Conservation (phyloP, 2,888 invertebrate genomes). For the Plagiodera versicolora region DNA sequence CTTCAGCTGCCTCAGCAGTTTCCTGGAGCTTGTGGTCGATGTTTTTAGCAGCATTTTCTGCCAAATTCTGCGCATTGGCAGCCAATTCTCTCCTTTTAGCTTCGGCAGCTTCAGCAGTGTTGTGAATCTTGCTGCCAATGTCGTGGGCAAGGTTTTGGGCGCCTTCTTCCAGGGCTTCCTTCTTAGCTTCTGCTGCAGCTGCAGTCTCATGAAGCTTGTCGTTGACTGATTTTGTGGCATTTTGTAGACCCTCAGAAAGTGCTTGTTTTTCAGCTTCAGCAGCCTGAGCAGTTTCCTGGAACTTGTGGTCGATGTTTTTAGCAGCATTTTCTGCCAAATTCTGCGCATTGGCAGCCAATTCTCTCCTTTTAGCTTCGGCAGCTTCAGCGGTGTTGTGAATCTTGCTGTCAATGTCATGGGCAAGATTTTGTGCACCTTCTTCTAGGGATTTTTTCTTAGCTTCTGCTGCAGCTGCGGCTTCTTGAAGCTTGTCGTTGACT, state of each 20-base stretch:
- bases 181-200: slow-evolving; percentile 30
- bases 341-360: slow-evolving; percentile 51
- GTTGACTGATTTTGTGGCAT: slow-evolving; percentile 25
- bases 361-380: slow-evolving; percentile 57
- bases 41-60: slow-evolving; percentile 40
- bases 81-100: slow-evolving; percentile 59
- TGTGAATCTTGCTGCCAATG: slow-evolving; percentile 7
- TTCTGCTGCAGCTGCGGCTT: slow-evolving; percentile 30
- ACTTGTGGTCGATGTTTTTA: slow-evolving; percentile 61
- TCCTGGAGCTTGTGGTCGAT: slow-evolving; percentile 61
- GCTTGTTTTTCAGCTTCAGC: slow-evolving; percentile 22
- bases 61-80: slow-evolving; percentile 45
- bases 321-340: slow-evolving; percentile 37
- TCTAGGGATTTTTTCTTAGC: slow-evolving; percentile 21
- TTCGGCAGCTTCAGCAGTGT: slow-evolving; percentile 35
- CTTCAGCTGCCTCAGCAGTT: slow-evolving; percentile 22
- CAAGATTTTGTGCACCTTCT: slow-evolving; percentile 23
- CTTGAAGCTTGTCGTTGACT: slow-evolving; percentile 25
- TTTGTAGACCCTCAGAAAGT: slow-evolving; percentile 19
- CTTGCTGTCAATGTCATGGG: slow-evolving; percentile 15
- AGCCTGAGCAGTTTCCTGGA: slow-evolving; percentile 41
- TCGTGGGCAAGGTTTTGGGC: slow-evolving; percentile 23
- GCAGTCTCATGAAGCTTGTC: slow-evolving; percentile 24
- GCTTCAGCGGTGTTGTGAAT: slow-evolving; percentile 21
- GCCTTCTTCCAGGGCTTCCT: slow-evolving; percentile 20